A percentile compares a stretch with the other conserved stretches of the same genome.
Conservation (phyloP, 2,888 invertebrate species). For the Drosophila helvetica region DNA sequence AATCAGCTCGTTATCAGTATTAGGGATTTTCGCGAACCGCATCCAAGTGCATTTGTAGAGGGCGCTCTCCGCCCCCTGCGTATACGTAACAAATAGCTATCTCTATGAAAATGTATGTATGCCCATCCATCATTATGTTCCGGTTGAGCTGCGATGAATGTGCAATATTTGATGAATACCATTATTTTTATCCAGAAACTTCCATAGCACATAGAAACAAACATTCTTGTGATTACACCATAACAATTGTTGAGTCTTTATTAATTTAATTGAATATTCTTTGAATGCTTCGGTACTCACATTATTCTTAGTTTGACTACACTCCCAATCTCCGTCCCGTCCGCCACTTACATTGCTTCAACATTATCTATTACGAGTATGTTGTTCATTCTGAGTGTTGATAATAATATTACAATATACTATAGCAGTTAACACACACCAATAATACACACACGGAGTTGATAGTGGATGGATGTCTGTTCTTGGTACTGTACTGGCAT, state of each 20-base stretch:
- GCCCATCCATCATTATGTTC: slow-evolving; percentile 29
- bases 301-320: slow-evolving; percentile 6
- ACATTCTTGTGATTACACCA: slow-evolving; percentile 52
- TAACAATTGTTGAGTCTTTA: slow-evolving; percentile 75
- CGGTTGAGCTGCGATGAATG: slow-evolving; percentile 18
- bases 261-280: slow-evolving; percentile 73
- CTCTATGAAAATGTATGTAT: slow-evolving; percentile 5
- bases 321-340: not conserved
- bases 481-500: slow-evolving; percentile 40
- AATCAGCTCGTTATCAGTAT: slow-evolving; percentile 49
- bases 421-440: slow-evolving; percentile 56
- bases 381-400: slow-evolving; percentile 4
- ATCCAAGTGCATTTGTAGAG: slow-evolving; percentile 37
- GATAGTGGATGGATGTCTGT: slow-evolving; percentile 33
- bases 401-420: slow-evolving; percentile 20
- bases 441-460: slow-evolving; percentile 59
- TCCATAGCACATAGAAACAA: slow-evolving; percentile 16
- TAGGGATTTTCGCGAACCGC: slow-evolving; percentile 22
- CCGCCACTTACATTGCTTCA: slow-evolving; percentile 16
- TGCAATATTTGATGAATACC: slow-evolving; percentile 13
- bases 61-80: slow-evolving; percentile 19
- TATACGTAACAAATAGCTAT: slow-evolving; percentile 29
- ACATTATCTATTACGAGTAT: slow-evolving; percentile 8
- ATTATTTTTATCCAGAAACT: slow-evolving; percentile 24
- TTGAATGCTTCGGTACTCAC: slow-evolving; percentile 36